Conservation (phyloP, 2,797 vertebrate species). For the Sebastes hubbsi region DNA sequence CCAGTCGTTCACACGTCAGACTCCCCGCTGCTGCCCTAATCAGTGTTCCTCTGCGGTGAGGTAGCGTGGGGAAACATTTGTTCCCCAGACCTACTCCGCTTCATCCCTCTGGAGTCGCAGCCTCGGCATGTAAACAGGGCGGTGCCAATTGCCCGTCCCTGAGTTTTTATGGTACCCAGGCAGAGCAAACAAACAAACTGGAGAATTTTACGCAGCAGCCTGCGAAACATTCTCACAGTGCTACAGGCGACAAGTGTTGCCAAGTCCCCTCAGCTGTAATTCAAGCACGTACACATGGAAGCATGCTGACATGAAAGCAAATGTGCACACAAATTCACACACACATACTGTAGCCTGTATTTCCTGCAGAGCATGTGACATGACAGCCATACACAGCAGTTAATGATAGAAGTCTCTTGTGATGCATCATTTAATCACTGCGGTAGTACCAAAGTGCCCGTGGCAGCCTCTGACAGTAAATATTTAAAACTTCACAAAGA, state of each 20-base stretch:
- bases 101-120: constrained; percentile 54
- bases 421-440: constrained; percentile 26
- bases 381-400: constrained; percentile 5
- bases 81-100: constrained; percentile 65
- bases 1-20: constrained; percentile 66
- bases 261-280: constrained; percentile 46
- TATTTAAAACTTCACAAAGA: constrained; percentile 26
- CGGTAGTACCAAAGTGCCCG: constrained; percentile 4
- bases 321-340: constrained; percentile 34
- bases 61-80: constrained; percentile 76
- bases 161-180: constrained; percentile 72
- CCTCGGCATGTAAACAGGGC: constrained; percentile 69
- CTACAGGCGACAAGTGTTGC: constrained; percentile 52
- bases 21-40: constrained; percentile 44
- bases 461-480: neutral
- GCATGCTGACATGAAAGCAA: constrained; percentile 55
- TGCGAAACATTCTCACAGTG: constrained; percentile 67
- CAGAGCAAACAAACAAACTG: constrained; percentile 80
- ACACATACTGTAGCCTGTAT: constrained; percentile 6
- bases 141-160: constrained; percentile 53
- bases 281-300: constrained; percentile 39
- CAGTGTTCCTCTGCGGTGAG: constrained; percentile 60
- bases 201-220: constrained; percentile 73
- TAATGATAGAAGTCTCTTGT: constrained; percentile 19
- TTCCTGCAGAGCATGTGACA: constrained; percentile 33